Evolutionary conservation across 2,797 vertebrate genomes (phyloP).

Genomic region (Choloepus didactylus): DNA sequence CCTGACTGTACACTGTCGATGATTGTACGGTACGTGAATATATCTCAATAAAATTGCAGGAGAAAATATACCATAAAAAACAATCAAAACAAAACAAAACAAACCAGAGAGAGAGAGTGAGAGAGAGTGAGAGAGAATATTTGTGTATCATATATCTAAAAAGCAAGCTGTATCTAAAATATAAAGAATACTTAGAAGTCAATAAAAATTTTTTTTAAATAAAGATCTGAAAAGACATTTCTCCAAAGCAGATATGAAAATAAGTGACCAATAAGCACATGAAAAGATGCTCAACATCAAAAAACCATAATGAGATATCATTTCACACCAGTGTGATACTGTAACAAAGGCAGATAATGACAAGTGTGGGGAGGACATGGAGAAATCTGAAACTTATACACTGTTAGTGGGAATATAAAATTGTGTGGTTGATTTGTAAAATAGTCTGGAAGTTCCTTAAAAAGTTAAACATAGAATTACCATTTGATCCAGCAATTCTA

Average conservation of each 20-base stretch:
- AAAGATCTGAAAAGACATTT: background rate
- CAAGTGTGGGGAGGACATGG: background rate
- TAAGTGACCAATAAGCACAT: background rate
- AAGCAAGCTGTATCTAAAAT: constrained; percentile 11
- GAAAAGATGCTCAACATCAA: background rate
- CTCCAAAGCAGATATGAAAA: background rate
- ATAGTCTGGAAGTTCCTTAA: background rate
- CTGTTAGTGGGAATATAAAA: constrained; percentile 27
- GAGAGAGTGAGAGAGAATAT: constrained; percentile 1
- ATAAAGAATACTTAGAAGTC: constrained; percentile 20
- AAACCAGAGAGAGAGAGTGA: too few species aligned
- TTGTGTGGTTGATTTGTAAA: background rate
- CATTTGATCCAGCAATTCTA: background rate
- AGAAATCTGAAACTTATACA: background rate
- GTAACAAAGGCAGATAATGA: background rate
- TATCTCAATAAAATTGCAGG: too few species aligned
- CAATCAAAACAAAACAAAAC: too few species aligned
- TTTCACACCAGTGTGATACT: background rate
- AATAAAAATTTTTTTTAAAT: constrained; percentile 2
- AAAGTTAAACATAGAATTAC: constrained; percentile 13
- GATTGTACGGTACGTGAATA: too few species aligned
- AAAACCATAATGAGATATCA: constrained; percentile 15
- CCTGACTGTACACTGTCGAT: too few species aligned
- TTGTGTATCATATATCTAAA: constrained; percentile 39
- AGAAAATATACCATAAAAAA: too few species aligned